Percentiles rank a stretch among this genome's conserved stretches.
phyloP scores from a whole-genome alignment of 2,888 invertebrate species.

The Drosophila meridiana region DNA sequence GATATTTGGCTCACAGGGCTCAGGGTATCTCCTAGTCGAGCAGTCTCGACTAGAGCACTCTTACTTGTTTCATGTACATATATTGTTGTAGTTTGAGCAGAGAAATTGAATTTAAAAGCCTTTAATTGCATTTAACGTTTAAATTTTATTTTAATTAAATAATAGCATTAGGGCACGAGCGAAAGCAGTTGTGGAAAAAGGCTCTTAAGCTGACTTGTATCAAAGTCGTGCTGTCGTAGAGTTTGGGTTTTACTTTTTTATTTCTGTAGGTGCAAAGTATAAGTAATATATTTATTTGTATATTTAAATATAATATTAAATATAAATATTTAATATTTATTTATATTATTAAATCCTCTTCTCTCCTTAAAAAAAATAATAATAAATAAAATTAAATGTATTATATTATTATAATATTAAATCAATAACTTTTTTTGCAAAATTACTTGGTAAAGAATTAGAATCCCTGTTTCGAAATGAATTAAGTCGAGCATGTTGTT shows the following conservation, averaged over 20 bases:
- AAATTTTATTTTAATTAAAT: background rate
- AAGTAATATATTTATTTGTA: background rate
- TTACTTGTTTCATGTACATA: no score
- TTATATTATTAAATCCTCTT: background rate
- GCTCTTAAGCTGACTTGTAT: background rate
- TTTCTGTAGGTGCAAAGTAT: background rate
- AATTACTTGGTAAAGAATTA: no score
- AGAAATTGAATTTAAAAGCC: background rate
- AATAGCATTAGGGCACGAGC: background rate
- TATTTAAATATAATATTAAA: background rate
- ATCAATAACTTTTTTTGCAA: no score
- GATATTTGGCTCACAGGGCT: no score
- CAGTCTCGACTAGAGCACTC: no score
- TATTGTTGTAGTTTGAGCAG: background rate
- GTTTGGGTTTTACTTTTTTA: background rate
- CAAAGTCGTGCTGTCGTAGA: background rate
- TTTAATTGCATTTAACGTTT: slow-evolving; percentile 2
- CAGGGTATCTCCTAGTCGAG: no score
- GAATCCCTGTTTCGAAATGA: no score
- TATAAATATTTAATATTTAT: background rate
- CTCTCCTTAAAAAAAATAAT: no score
- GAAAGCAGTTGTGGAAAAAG: background rate
- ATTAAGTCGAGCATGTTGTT: no score
- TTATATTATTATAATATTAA: no score
- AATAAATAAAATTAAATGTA: no score